Evolutionary conservation across 2,113 vertebrate species (phyloP).

Genomic region (Dissostichus mawsoni): DNA sequence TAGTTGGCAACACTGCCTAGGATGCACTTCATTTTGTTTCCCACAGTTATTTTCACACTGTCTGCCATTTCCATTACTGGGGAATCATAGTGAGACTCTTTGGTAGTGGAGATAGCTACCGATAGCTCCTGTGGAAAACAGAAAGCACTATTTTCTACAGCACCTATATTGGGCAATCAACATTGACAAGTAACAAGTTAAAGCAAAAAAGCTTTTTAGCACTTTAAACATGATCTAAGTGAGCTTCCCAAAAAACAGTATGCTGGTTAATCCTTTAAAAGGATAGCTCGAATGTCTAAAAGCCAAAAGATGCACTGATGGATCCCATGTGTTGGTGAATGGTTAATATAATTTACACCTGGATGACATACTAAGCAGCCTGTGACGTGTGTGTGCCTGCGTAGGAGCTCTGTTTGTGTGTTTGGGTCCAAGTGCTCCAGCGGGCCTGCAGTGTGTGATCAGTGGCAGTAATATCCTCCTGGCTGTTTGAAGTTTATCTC

Average conservation of each 20-base stretch:
- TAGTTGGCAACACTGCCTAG: no score
- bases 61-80: no score
- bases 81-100: no score
- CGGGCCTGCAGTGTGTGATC: conserved; percentile 68
- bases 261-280: conserved; percentile 43
- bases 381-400: conserved; percentile 42
- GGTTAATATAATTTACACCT: conserved; percentile 73
- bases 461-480: conserved; percentile 54
- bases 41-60: no score
- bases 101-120: no score
- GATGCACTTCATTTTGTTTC: no score
- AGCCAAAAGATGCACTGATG: conserved; percentile 29
- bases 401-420: neutral
- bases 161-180: no score
- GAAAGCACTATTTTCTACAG: no score
- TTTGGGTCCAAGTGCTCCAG: neutral
- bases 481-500: conserved; percentile 81
- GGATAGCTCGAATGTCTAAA: conserved; percentile 13
- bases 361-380: conserved; percentile 79
- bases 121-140: no score
- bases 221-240: neutral
- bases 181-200: no score
- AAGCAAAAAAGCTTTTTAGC: no score
- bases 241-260: neutral
- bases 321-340: conserved; percentile 59